These are phyloP conservation scores for Mylabris phalerata DNA, from an alignment of 1,140 invertebrate genomes.

Conservation along the genomic window DNA sequence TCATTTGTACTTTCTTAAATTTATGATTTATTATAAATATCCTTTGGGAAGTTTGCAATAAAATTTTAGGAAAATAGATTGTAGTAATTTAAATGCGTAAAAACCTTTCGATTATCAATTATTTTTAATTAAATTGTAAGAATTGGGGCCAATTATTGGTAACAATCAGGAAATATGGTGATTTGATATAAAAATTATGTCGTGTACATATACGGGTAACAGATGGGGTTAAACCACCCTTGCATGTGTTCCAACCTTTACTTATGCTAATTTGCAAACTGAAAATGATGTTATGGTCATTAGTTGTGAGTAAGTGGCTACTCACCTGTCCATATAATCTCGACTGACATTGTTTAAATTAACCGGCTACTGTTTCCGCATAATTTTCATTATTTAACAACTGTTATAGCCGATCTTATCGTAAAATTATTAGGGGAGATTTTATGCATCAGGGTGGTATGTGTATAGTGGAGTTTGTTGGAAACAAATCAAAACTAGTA, in stretches of 20 bases:
- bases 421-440: no score
- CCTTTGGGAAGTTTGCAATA: conserved; percentile 3
- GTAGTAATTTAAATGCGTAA: no score
- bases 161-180: no score
- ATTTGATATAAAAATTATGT: conserved; percentile 3
- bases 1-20: no score
- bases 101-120: no score
- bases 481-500: conserved; percentile 3
- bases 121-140: no score
- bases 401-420: no score
- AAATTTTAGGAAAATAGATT: neutral
- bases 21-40: no score
- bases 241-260: conserved; percentile 14
- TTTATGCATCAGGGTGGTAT: neutral
- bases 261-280: conserved; percentile 19
- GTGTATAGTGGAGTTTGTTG: conserved; percentile 5
- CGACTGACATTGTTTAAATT: no score
- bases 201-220: conserved; percentile 3
- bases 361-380: no score
- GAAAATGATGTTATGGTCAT: conserved; percentile 14
- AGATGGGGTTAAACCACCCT: conserved; percentile 8
- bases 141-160: no score
- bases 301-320: conserved; percentile 5
- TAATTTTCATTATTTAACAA: no score
- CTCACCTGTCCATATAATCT: conserved; percentile 2